phyloP scores from a whole-genome alignment of 2,113 vertebrate genomes.

The Hylia prasina region DNA sequence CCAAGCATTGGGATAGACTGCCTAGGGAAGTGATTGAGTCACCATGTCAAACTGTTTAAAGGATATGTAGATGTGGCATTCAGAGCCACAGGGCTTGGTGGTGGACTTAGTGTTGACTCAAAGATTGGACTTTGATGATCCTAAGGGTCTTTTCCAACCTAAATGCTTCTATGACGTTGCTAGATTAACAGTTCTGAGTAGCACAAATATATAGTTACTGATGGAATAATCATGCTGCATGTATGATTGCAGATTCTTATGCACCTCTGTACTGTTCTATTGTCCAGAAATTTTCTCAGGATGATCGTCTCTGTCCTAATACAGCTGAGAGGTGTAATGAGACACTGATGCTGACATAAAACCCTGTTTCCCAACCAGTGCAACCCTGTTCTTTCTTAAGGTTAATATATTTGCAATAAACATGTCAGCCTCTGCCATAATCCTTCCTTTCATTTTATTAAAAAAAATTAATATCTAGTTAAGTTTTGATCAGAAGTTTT shows the following conservation, averaged over 20 bases:
- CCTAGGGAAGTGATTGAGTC: not conserved
- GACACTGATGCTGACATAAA: not conserved
- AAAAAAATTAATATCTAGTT: not conserved
- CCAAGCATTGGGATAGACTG: not conserved
- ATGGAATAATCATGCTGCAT: not conserved
- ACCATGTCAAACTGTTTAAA: not conserved
- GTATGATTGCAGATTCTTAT: not conserved
- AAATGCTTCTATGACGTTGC: not conserved
- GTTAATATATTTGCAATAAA: not conserved
- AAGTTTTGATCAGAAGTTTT: not conserved
- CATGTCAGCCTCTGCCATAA: not conserved
- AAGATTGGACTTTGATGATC: not conserved
- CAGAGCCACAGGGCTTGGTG: not conserved
- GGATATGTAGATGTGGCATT: too few species aligned
- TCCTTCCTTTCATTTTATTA: not conserved
- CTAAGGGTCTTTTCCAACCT: not conserved
- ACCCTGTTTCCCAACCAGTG: fast-evolving
- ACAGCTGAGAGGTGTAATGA: not conserved
- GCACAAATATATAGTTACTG: not conserved
- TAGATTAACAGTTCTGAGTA: not conserved
- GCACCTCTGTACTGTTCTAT: not conserved
- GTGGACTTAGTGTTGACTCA: not conserved
- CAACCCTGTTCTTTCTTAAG: not conserved
- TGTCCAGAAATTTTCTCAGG: not conserved
- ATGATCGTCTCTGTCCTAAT: not conserved